These are phyloP conservation scores for Anser cygnoides DNA, from an alignment of 2,113 vertebrate species.

Conservation along the genomic window DNA sequence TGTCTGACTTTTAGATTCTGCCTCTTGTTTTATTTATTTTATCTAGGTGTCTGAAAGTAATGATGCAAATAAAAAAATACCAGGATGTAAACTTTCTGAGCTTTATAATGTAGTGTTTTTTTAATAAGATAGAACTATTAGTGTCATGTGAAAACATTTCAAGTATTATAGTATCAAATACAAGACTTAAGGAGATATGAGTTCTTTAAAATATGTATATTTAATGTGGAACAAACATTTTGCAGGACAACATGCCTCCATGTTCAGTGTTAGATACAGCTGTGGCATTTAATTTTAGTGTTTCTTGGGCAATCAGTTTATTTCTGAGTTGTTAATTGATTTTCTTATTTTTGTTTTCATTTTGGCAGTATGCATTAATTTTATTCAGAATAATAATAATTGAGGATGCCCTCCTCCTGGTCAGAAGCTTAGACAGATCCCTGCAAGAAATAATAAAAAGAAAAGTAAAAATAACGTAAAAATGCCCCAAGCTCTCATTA, in stretches of 20 bases:
- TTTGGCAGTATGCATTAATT: constrained; percentile 2
- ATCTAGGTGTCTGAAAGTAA: constrained; percentile 26
- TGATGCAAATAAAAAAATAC: constrained; percentile 16
- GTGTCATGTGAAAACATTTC: not conserved
- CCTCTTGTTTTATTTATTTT: constrained; percentile 3
- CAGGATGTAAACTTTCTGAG: constrained; percentile 16
- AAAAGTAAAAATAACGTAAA: not conserved
- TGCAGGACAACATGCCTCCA: not conserved
- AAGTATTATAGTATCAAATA: not conserved
- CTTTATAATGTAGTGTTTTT: not conserved
- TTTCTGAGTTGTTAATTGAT: not conserved
- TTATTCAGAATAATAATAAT: not conserved
- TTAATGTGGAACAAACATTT: not conserved
- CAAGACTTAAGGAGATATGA: not conserved
- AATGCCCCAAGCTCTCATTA: not conserved
- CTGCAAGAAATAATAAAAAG: not conserved
- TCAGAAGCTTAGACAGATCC: not conserved
- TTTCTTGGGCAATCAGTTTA: not conserved
- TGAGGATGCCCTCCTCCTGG: not conserved
- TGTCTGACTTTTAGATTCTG: not conserved
- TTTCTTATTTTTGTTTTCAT: not conserved
- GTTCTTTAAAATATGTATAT: not conserved
- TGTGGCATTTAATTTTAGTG: not conserved
- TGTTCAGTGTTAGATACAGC: not conserved
- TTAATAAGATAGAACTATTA: constrained; percentile 1